phyloP scores from a whole-genome alignment of 1,140 invertebrate species.

The Heliconius eleuchia region DNA sequence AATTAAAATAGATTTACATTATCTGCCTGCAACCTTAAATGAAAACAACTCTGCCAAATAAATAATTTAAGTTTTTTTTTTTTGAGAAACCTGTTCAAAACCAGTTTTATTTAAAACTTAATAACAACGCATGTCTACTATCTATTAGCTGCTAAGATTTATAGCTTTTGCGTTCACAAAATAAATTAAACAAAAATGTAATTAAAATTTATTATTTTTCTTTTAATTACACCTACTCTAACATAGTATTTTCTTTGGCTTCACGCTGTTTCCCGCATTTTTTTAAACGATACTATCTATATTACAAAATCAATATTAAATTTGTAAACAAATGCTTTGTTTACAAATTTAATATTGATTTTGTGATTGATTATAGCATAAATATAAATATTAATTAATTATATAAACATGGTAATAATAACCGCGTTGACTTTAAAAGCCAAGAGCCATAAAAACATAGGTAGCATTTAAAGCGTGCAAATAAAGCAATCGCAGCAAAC shows the following conservation, averaged over 20 bases:
- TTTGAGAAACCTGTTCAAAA: not conserved
- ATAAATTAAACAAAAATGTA: not conserved
- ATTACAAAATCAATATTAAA: too few species aligned
- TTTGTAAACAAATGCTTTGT: too few species aligned
- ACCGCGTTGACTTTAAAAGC: not conserved
- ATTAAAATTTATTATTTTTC: not conserved
- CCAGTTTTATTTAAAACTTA: not conserved
- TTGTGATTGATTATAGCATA: too few species aligned
- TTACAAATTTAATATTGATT: too few species aligned
- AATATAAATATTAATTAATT: too few species aligned
- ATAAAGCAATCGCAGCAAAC: slow-evolving; percentile 1
- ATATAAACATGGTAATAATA: not conserved
- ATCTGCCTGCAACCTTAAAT: not conserved
- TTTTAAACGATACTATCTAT: not conserved
- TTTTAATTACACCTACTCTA: too few species aligned
- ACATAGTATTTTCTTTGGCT: too few species aligned
- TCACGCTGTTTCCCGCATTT: too few species aligned
- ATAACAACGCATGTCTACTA: not conserved
- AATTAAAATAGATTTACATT: not conserved
- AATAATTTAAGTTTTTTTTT: not conserved
- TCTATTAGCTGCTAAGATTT: slow-evolving; percentile 3
- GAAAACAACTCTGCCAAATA: not conserved
- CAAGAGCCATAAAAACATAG: not conserved
- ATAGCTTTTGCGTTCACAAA: not conserved
- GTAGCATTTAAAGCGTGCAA: not conserved